Evolutionary conservation across 2,113 vertebrate genomes (phyloP).

Genomic region (Scytalopus superciliaris): DNA sequence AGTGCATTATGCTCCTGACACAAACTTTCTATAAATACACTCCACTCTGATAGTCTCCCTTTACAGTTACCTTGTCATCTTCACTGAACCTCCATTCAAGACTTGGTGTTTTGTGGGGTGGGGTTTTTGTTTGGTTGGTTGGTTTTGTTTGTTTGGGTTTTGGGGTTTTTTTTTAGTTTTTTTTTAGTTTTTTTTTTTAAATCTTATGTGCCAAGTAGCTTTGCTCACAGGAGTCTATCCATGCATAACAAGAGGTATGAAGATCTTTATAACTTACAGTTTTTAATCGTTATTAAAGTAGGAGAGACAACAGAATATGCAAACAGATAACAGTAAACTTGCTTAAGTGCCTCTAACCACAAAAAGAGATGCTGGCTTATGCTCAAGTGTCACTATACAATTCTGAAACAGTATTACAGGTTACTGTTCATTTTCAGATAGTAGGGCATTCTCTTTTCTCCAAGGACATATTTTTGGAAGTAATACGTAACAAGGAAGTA

Average conservation of each 20-base stretch:
- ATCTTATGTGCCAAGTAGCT: neutral
- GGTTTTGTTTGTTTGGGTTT: too few species aligned
- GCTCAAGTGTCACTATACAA: neutral
- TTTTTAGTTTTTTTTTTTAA: neutral
- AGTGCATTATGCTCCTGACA: neutral
- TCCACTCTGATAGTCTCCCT: neutral
- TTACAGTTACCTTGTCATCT: neutral
- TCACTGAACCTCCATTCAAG: conserved; percentile 4
- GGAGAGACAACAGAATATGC: neutral
- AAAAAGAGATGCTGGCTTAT: neutral
- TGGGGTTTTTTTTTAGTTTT: too few species aligned
- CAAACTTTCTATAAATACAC: conserved; percentile 46
- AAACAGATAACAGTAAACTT: neutral
- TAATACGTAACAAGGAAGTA: neutral
- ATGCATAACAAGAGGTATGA: neutral
- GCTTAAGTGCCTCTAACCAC: neutral
- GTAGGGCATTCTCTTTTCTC: neutral
- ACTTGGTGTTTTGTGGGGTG: neutral
- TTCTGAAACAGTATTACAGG: neutral
- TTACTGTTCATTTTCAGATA: neutral
- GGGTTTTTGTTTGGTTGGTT: too few species aligned
- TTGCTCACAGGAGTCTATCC: neutral
- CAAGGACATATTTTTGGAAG: neutral
- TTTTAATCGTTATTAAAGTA: conserved; percentile 32
- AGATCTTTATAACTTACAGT: neutral